Evolutionary conservation across 2,888 invertebrate genomes (phyloP).

Genomic region (Epistrophe grossulariae): DNA sequence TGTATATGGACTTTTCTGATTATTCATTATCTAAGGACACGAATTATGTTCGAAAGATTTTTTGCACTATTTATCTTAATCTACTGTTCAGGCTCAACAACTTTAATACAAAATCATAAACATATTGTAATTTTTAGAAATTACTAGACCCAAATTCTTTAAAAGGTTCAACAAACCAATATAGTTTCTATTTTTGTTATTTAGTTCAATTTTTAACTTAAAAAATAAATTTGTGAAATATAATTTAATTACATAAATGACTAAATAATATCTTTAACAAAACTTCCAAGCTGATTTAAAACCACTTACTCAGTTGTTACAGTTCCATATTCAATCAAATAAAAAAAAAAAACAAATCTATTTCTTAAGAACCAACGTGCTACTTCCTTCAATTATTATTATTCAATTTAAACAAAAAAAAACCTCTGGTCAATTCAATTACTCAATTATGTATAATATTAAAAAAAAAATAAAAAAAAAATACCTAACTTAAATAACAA

Average conservation of each 20-base stretch:
- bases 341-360: constrained; percentile 26
- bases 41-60: no score
- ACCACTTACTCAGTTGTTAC: constrained; percentile 14
- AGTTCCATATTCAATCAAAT: constrained; percentile 36
- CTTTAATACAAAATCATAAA: no score
- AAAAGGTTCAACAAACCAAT: neutral
- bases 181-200: neutral
- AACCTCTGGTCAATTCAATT: constrained; percentile 69
- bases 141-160: neutral
- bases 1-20: no score
- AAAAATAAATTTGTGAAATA: neutral
- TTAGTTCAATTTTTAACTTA: neutral
- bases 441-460: constrained; percentile 62
- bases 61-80: no score
- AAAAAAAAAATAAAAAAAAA: constrained; percentile 28
- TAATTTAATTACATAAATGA: neutral
- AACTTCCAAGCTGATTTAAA: constrained; percentile 3
- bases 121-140: neutral
- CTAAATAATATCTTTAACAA: constrained; percentile 2
- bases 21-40: no score
- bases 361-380: constrained; percentile 41
- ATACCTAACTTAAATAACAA: constrained; percentile 28
- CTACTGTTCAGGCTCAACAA: no score
- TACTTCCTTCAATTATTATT: constrained; percentile 56
- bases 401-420: constrained; percentile 58